Conservation (phyloP, 2,113 vertebrate genomes). For the Ictalurus punctatus region DNA sequence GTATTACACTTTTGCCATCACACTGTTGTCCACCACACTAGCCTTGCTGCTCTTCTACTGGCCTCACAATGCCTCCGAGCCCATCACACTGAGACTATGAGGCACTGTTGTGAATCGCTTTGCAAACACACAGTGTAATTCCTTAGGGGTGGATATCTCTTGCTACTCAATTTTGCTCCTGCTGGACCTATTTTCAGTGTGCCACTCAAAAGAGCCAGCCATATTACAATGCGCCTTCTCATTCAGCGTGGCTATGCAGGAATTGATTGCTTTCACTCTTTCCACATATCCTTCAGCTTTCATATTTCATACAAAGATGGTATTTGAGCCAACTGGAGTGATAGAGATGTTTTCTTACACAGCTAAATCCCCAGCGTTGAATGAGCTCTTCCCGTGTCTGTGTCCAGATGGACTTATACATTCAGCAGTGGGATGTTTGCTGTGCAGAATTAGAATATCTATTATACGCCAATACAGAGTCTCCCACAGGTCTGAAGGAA, state of each 20-base stretch:
- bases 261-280: conserved; percentile 47
- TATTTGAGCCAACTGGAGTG: conserved; percentile 5
- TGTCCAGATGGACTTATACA: conserved; percentile 9
- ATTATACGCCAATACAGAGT: not conserved
- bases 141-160: conserved; percentile 42
- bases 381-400: not conserved
- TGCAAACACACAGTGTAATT: conserved; percentile 55
- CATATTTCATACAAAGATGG: conserved; percentile 30
- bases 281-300: conserved; percentile 19
- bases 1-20: not conserved
- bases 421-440: not conserved
- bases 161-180: conserved; percentile 45
- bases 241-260: conserved; percentile 28
- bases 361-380: not conserved
- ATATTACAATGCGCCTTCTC: conserved; percentile 53
- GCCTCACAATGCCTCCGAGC: conserved; percentile 24
- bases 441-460: conserved; percentile 9
- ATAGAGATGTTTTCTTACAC: conserved; percentile 27
- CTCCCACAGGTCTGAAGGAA: not conserved
- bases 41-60: not conserved
- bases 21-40: conserved; percentile 12
- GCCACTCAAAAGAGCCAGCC: conserved; percentile 51
- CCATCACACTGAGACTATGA: conserved; percentile 43
- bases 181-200: conserved; percentile 53
- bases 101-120: conserved; percentile 50